These are phyloP conservation scores for Bombus picipes DNA, from an alignment of 1,140 invertebrate species.

Conservation along the genomic window DNA sequence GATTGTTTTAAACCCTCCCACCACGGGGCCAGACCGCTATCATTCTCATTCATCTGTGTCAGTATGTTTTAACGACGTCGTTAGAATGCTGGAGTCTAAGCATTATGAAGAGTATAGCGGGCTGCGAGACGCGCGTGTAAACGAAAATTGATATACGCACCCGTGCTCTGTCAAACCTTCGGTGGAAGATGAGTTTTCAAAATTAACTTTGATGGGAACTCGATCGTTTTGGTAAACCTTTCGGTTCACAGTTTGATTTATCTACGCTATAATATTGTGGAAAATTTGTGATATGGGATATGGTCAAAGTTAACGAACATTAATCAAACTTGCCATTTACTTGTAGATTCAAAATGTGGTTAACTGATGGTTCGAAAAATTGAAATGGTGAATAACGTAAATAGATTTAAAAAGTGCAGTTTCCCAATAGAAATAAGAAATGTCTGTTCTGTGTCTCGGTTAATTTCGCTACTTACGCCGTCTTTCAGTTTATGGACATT, in stretches of 20 bases:
- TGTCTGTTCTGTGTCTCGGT: too few relatives aligned
- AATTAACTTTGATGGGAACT: neutral
- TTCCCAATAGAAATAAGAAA: neutral
- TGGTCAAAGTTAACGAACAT: too few relatives aligned
- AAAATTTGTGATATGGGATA: neutral
- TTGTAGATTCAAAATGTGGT: neutral
- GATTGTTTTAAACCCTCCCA: conserved; percentile 55
- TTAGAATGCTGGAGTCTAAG: conserved; percentile 49
- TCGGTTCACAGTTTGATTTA: neutral
- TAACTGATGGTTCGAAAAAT: neutral
- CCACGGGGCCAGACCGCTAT: conserved; percentile 40
- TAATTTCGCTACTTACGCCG: too few relatives aligned
- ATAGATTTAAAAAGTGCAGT: neutral
- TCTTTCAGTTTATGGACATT: too few relatives aligned
- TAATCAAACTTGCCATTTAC: neutral
- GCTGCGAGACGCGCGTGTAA: conserved; percentile 13
- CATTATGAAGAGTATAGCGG: conserved; percentile 43
- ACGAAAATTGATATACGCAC: conserved; percentile 18
- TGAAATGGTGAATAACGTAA: neutral
- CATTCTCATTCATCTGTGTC: conserved; percentile 50
- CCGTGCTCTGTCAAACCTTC: neutral
- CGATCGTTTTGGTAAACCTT: neutral
- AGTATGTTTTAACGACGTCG: conserved; percentile 60
- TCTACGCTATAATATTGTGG: too few relatives aligned
- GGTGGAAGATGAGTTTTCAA: neutral